Base-by-base conservation (phyloP, 2,888 invertebrate genomes). In the Sesamia inferens region DNA sequence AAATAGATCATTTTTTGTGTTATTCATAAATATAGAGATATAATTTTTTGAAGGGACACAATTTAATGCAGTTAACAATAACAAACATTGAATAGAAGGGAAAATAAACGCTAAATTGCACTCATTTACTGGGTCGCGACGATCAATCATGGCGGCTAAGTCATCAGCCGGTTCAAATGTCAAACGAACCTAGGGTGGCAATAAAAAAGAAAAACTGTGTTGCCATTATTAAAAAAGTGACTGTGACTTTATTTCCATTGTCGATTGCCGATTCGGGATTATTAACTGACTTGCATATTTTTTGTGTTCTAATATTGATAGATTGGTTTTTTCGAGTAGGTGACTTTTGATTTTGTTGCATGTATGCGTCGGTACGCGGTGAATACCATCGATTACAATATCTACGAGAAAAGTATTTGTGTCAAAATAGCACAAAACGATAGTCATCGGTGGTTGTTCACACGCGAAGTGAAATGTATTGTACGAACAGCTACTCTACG, bases 201-300 rank as follows among this genome's bases (percentile, higher is more conserved):
- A 94, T 95, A 95, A 96, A 95, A 95, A 93, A 91, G 90, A 93
- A 93, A 94, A 94, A 93, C 92, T 91, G 90, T 93, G 93, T 93
- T 94, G 95, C 95, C 92, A 95, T 95, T 96, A 96, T 96, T 96
- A 96, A 96, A 96, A 96, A 96, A 96, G 94, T 96, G 96, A 96
- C 96, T 95, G 94, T 94, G 94, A 96, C 95, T 96, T 95, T 96
- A 96, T 96, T 96, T 95, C 96, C 91, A 96, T 96, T 96, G 96
- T 96, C 92, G 94, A 96, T 93, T 95, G 95, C 94, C 94, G 94
- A 95, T 96, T 95, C 94, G 92, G 95, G 94, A 95, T 96, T 96
- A 96, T 96, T 95, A 96, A 95, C 94, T 96, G 96, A 96, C 96
- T 96, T 96, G 96, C 96, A 95, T 95, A 94, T 95, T 95, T 96